phyloP scores from a whole-genome alignment of 2,888 invertebrate genomes.

The Odontothrips loti region DNA sequence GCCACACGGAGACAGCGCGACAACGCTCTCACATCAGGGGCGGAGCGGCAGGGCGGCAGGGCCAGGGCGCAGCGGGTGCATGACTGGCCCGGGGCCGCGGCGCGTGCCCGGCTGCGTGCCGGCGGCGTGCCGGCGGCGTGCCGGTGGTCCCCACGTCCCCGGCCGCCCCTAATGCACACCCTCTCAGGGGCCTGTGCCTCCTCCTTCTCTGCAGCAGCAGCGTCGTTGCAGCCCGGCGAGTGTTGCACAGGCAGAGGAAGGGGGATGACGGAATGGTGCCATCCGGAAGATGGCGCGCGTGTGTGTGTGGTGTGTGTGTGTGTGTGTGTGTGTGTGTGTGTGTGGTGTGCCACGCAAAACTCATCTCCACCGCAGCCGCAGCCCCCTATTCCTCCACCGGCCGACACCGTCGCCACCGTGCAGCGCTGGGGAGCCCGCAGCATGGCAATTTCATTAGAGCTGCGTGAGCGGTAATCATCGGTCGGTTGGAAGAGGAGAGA shows the following conservation, averaged over 20 bases:
- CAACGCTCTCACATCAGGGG: too few species aligned
- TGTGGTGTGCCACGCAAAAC: not conserved
- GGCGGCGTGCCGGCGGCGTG: too few species aligned
- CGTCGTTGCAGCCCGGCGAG: too few species aligned
- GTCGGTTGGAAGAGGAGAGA: not conserved
- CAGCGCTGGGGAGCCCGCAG: not conserved
- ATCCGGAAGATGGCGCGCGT: not conserved
- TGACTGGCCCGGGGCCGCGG: too few species aligned
- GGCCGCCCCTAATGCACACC: too few species aligned
- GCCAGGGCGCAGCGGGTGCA: too few species aligned
- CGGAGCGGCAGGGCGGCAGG: too few species aligned
- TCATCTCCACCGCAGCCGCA: not conserved
- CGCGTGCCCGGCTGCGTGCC: too few species aligned
- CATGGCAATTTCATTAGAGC: constrained; percentile 21
- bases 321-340: too few species aligned
- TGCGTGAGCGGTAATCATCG: constrained; percentile 19
- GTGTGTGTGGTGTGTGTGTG: too few species aligned
- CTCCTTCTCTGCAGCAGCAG: not conserved
- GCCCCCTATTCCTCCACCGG: not conserved
- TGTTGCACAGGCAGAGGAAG: not conserved
- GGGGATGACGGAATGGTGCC: not conserved
- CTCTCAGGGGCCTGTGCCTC: not conserved
- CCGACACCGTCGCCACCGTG: not conserved
- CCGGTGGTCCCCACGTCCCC: too few species aligned
- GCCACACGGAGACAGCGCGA: too few species aligned